Evolutionary conservation across 2,113 vertebrate species (phyloP).

Genomic region (Pygoscelis antarcticus): DNA sequence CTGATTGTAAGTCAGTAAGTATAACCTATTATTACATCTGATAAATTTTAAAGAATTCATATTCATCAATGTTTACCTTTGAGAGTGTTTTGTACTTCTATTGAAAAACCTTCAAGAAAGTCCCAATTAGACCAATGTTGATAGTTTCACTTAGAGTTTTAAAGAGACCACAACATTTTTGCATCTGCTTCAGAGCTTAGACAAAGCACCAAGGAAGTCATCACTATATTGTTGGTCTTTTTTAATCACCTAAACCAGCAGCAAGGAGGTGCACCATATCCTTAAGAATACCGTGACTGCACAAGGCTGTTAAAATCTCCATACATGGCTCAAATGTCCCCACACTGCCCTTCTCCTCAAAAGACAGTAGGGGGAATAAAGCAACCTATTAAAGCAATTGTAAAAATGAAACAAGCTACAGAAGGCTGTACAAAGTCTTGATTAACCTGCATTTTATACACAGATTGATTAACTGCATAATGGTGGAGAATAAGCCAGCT

Average conservation of each 20-base stretch:
- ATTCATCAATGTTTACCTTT: background rate
- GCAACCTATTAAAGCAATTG: background rate
- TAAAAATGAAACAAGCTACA: background rate
- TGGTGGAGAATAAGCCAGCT: background rate
- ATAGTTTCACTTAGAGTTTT: background rate
- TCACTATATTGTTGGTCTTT: background rate
- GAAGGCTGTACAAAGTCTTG: background rate
- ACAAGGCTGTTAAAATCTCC: background rate
- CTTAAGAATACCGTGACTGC: background rate
- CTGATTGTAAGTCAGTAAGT: background rate
- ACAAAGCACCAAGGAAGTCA: background rate
- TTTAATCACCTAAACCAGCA: background rate
- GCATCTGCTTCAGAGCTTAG: background rate
- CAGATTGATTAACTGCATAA: background rate
- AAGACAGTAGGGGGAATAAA: background rate
- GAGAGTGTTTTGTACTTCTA: background rate
- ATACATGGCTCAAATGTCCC: accelerated
- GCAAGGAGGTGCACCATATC: background rate
- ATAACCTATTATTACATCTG: background rate
- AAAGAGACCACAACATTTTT: background rate
- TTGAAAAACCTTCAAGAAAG: background rate
- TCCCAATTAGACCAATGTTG: background rate
- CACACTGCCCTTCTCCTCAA: background rate
- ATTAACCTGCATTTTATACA: background rate
- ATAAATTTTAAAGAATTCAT: background rate